A percentile compares a stretch with the other conserved stretches of the same genome.
Conservation (phyloP, 2,797 vertebrate genomes). For the Crocidura indochinensis region DNA sequence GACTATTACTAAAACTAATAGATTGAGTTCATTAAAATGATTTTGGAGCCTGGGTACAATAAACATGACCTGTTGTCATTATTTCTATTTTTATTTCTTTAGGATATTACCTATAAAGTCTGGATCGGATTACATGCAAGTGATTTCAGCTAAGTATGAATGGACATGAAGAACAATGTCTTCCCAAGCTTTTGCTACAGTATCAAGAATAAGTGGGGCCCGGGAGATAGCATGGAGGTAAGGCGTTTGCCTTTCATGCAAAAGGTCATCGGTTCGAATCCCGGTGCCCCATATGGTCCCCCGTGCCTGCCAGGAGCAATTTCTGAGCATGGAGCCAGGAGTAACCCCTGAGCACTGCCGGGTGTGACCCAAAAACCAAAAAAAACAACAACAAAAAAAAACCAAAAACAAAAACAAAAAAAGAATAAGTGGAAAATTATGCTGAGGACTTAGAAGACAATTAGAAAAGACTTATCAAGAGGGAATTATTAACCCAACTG, state of each 20-base stretch:
- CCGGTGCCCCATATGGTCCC: no score
- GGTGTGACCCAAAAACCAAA: no score
- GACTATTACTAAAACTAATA: conserved; percentile 46
- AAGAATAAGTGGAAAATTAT: background rate
- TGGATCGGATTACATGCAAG: background rate
- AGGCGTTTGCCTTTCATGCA: no score
- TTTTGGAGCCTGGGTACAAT: conserved; percentile 33
- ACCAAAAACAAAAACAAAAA: no score
- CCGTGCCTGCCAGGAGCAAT: no score
- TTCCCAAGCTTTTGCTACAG: conserved; percentile 30
- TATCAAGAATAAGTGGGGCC: background rate
- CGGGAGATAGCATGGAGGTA: no score
- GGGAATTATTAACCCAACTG: conserved; percentile 12
- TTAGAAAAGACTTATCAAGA: conserved; percentile 8
- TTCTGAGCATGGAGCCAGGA: no score
- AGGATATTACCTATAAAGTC: background rate
- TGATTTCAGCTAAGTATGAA: background rate
- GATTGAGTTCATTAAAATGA: conserved; percentile 40
- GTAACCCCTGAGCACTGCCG: no score
- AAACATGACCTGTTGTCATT: background rate
- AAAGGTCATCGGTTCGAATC: no score
- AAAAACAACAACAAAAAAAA: no score
- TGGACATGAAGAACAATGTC: background rate
- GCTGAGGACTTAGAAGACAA: conserved; percentile 7
- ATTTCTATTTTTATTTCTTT: conserved; percentile 60